Evolutionary conservation across 2,797 vertebrate species (phyloP).

Genomic region (Garrulus glandarius): DNA sequence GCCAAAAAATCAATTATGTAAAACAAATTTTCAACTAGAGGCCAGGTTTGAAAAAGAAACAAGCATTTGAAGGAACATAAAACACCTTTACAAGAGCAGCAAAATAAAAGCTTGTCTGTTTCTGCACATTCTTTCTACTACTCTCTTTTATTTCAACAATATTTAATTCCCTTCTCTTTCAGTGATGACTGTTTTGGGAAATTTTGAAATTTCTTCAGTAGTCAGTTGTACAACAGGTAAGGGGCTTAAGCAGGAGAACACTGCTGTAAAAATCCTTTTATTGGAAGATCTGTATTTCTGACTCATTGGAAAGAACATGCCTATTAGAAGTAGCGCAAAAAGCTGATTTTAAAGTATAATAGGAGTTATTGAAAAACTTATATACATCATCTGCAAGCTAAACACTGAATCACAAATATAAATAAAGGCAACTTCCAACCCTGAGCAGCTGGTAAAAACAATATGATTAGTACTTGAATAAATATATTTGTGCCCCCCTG

Average conservation of each 20-base stretch:
- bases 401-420: not conserved
- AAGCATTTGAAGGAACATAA: not conserved
- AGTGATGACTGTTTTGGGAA: not conserved
- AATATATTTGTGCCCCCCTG: not conserved
- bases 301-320: not conserved
- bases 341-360: not conserved
- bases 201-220: not conserved
- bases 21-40: not conserved
- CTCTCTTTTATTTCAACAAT: not conserved
- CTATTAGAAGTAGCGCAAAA: not conserved
- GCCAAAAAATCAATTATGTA: not conserved
- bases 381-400: not conserved
- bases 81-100: not conserved
- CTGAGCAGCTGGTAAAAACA: not conserved
- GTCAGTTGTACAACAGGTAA: not conserved
- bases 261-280: not conserved
- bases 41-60: not conserved
- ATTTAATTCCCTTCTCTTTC: not conserved
- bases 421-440: not conserved
- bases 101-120: not conserved
- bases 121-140: not conserved
- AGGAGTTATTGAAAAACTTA: not conserved
- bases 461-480: not conserved
- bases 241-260: not conserved
- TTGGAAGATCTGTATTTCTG: not conserved